Base-by-base conservation (phyloP, 1,140 invertebrate species). In the Elymnias hypermnestra region DNA sequence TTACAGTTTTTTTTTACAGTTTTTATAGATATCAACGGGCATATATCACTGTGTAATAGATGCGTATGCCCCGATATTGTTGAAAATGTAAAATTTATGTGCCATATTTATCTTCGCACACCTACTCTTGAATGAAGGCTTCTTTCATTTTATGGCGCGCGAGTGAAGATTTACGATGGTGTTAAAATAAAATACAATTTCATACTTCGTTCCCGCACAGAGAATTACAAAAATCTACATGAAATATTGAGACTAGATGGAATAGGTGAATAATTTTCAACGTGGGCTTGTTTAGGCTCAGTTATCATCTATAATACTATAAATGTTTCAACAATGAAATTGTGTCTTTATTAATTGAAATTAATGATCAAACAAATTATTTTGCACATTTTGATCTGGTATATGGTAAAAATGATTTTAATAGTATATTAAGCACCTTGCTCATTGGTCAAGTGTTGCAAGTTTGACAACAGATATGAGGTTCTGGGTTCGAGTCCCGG, bases 131-230 rank as follows among this genome's bases (percentile, higher is more conserved):
- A 72, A 73, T 62, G 66, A 70, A 69, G 59, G 64, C 56, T 68
- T 59, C 63, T 66, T 63, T 70, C 68, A 64, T 78, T 81, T 77
- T 68, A 73, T 59, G 63, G 65, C 64, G 53, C 58, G 55, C 50
- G 56, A 58, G 52, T 48, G 51, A 57, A 83, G 72, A 83, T 81
- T 83, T 81, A 83, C 68, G 69, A 55, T 51, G 45, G 57, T 58
- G 67, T 67, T 68, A 72, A 81, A 81, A 72, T 77, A 77, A 76
- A 78, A 81, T 78, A 81, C 69, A 76, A 72, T 83, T 81, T 73
- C 69, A 70, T 76, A 62, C 63, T 41, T 36, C 52, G 53, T 48
- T 51, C 51, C 44, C 29, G 47, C 44, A 44, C 28, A 47, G 53
- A 60, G 65, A 70, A 77, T 79, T 72, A 75, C 64, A 77, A 73